Evolutionary conservation across 2,797 vertebrate species (phyloP).

Genomic region (Siniperca undulata): DNA sequence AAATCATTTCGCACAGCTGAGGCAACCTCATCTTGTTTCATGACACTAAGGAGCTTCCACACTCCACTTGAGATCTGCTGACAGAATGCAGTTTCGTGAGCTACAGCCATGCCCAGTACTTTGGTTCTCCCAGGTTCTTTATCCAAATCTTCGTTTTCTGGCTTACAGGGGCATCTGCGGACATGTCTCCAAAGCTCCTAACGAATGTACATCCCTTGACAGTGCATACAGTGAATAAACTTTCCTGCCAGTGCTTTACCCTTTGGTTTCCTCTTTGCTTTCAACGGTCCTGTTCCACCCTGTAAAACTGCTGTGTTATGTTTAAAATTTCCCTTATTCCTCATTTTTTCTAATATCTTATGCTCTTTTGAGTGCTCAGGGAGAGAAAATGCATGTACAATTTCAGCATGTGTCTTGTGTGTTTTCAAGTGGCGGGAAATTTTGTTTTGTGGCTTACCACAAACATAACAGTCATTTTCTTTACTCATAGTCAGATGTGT

Average conservation of each 20-base stretch:
- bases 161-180: too few species aligned
- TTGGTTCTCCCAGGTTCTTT: constrained; percentile 25
- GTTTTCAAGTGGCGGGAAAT: too few species aligned
- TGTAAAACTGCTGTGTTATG: too few species aligned
- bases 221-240: too few species aligned
- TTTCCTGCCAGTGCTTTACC: too few species aligned
- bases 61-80: constrained; percentile 32
- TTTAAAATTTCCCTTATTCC: too few species aligned
- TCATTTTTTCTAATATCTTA: too few species aligned
- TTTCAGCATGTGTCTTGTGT: too few species aligned
- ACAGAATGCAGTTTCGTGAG: background rate
- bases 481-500: background rate
- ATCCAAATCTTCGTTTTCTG: background rate
- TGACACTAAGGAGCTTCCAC: constrained; percentile 56
- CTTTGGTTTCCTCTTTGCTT: too few species aligned
- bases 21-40: constrained; percentile 66
- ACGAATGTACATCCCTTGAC: constrained; percentile 51
- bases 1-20: constrained; percentile 51
- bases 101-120: constrained; percentile 24
- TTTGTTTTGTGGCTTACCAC: constrained; percentile 4
- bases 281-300: too few species aligned
- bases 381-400: constrained; percentile 43
- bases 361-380: too few species aligned
- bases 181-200: constrained; percentile 33
- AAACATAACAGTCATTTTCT: constrained; percentile 1